Percentiles rank a stretch among this genome's conserved stretches.
phyloP scores from a whole-genome alignment of 2,888 invertebrate genomes.

The Aphidius colemani region DNA sequence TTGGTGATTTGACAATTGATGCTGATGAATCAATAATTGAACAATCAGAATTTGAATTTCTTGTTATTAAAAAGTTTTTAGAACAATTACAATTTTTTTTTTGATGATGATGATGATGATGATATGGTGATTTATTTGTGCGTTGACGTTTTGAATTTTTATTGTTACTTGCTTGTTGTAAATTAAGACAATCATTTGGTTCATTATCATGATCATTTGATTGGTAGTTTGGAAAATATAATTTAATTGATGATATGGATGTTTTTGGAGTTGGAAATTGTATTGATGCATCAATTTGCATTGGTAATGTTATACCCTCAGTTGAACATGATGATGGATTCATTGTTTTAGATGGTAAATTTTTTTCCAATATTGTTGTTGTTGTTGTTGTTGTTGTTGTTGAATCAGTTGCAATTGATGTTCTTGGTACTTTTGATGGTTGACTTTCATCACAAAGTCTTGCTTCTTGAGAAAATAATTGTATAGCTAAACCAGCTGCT shows the following conservation, averaged over 20 bases:
- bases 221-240: too few relatives aligned
- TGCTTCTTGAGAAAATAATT: constrained; percentile 83
- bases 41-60: background rate
- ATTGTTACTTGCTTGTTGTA: background rate
- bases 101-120: background rate
- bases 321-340: constrained; percentile 58
- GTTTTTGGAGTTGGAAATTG: constrained; percentile 9
- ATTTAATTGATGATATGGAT: constrained; percentile 2
- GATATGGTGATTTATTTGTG: too few relatives aligned
- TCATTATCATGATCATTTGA: background rate
- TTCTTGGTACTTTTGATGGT: constrained; percentile 74
- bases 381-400: constrained; percentile 56
- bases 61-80: background rate
- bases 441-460: constrained; percentile 74
- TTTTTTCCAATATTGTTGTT: too few relatives aligned
- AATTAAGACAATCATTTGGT: constrained; percentile 8
- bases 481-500: constrained; percentile 87
- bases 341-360: constrained; percentile 54
- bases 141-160: background rate
- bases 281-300: constrained; percentile 1
- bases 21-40: constrained; percentile 7
- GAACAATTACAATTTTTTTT: constrained; percentile 5
- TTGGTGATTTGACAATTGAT: constrained; percentile 6
- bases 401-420: constrained; percentile 60
- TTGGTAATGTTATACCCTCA: constrained; percentile 47